These are phyloP conservation scores for Frankliniella fusca DNA, from an alignment of 2,888 invertebrate species.

Conservation along the genomic window DNA sequence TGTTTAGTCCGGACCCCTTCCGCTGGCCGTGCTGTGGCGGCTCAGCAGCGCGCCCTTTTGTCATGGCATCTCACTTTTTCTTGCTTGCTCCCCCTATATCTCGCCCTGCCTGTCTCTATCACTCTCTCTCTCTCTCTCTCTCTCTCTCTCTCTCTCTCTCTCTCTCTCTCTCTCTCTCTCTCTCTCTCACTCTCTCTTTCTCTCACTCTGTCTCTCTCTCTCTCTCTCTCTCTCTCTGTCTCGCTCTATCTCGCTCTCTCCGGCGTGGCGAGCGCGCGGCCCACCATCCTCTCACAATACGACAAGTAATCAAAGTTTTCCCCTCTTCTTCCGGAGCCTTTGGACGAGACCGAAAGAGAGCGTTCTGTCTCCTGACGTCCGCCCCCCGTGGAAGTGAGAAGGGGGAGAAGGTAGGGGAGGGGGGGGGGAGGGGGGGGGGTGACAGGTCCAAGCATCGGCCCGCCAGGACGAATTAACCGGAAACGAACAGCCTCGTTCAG, in stretches of 20 bases:
- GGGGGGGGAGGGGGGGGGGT: neutral
- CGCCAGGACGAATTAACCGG: too few species aligned
- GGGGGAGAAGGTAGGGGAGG: neutral
- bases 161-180: neutral
- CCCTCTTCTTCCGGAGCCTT: neutral
- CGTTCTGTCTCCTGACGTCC: too few species aligned
- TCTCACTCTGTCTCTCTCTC: neutral
- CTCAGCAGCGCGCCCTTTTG: too few species aligned
- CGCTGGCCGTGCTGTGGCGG: too few species aligned
- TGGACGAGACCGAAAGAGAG: neutral
- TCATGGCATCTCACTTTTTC: neutral
- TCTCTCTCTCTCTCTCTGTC: neutral
- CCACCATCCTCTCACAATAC: neutral
- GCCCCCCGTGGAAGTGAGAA: too few species aligned
- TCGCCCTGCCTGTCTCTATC: neutral
- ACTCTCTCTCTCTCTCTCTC: neutral
- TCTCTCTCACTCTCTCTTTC: neutral
- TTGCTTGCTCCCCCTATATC: neutral
- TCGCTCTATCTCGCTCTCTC: neutral
- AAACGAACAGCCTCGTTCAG: too few species aligned
- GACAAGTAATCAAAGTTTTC: constrained; percentile 23
- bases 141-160: neutral
- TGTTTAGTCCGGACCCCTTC: too few species aligned
- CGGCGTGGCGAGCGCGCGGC: neutral
- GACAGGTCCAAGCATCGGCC: neutral